A percentile compares a stretch with the other conserved stretches of the same genome.
phyloP scores from a whole-genome alignment of 2,113 vertebrate species.

The Leptobrachium leishanense region DNA sequence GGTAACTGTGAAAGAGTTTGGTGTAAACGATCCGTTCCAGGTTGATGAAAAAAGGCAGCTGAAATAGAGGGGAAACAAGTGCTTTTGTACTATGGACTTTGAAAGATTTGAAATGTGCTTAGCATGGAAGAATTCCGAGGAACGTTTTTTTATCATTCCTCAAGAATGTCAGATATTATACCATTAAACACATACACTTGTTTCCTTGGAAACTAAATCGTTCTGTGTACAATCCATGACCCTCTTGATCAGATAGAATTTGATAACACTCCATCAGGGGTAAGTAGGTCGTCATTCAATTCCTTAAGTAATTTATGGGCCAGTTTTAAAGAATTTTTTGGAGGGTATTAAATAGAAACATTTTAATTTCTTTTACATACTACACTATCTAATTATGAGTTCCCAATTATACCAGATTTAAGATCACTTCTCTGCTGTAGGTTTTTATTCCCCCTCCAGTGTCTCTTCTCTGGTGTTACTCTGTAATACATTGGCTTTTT shows the following conservation, averaged over 20 bases:
- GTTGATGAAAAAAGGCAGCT: constrained; percentile 21
- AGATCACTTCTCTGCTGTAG: too few species aligned
- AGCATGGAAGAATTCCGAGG: background rate
- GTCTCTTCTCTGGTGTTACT: too few species aligned
- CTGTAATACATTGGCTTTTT: too few species aligned
- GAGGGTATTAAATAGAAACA: too few species aligned
- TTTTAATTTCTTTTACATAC: too few species aligned
- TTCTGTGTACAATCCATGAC: constrained; percentile 9
- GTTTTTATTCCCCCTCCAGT: too few species aligned
- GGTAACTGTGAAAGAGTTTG: constrained; percentile 22
- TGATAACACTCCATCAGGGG: background rate
- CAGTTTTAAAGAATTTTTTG: background rate
- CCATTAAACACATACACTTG: background rate
- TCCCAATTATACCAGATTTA: too few species aligned
- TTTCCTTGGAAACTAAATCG: constrained; percentile 28
- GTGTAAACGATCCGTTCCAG: constrained; percentile 24
- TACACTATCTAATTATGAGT: too few species aligned
- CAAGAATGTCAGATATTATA: constrained; percentile 11
- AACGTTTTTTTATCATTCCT: constrained; percentile 6
- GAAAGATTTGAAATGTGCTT: too few species aligned
- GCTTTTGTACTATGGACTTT: constrained; percentile 5
- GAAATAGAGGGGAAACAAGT: background rate
- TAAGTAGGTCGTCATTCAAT: background rate
- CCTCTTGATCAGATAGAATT: constrained; percentile 16
- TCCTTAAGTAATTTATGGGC: background rate